A percentile compares a stretch with the other conserved stretches of the same genome.
Evolutionary conservation across 2,888 invertebrate species (phyloP).

Genomic region (Ecliptopera silaceata): DNA sequence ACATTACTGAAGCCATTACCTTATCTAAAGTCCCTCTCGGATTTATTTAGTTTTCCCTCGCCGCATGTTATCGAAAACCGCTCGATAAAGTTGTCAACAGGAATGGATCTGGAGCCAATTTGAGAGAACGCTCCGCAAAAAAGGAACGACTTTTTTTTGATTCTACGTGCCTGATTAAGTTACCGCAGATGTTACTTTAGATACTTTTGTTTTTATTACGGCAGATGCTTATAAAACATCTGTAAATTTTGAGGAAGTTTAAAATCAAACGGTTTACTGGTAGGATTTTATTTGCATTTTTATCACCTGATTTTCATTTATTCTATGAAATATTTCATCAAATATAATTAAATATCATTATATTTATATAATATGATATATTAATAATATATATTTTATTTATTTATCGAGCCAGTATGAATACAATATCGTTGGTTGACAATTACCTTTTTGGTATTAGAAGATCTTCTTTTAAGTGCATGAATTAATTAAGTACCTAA

Average conservation of each 20-base stretch:
- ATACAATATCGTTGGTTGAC: no score
- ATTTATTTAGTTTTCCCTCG: constrained; percentile 83
- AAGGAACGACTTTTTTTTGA: constrained; percentile 68
- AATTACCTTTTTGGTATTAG: no score
- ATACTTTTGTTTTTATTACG: constrained; percentile 39
- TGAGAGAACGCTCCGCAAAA: constrained; percentile 69
- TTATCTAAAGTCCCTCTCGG: constrained; percentile 83
- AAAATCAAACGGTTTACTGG: constrained; percentile 6
- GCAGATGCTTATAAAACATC: constrained; percentile 29
- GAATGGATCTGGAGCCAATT: constrained; percentile 80
- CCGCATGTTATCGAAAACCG: constrained; percentile 83
- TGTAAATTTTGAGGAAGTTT: constrained; percentile 23
- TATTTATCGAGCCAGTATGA: no score
- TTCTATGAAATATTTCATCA: no score
- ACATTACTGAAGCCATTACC: constrained; percentile 82
- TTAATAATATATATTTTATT: no score
- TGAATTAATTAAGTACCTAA: constrained; percentile 14
- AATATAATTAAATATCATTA: no score
- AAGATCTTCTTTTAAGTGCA: background rate
- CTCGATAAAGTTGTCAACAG: constrained; percentile 83
- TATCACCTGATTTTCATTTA: background rate
- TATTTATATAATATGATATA: no score
- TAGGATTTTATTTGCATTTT: constrained; percentile 9
- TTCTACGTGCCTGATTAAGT: constrained; percentile 51
- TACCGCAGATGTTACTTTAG: constrained; percentile 47